Evolutionary conservation across 2,797 vertebrate genomes (phyloP).

Genomic region (Notoglanidium macrostoma): DNA sequence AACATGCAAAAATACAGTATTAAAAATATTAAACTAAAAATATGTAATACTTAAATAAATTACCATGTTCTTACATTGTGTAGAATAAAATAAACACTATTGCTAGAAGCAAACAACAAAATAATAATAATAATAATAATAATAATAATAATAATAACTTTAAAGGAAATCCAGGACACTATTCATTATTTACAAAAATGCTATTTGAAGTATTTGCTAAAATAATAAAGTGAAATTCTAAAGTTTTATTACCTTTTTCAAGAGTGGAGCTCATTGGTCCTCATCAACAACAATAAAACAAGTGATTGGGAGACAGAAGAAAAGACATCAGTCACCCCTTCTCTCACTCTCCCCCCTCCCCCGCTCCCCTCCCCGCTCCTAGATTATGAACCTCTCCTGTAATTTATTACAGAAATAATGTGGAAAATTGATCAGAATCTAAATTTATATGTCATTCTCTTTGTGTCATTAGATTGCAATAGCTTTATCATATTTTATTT

Average conservation of each 20-base stretch:
- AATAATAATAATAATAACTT: background rate
- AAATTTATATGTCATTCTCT: background rate
- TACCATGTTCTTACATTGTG: background rate
- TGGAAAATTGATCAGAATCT: background rate
- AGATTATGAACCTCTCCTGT: background rate
- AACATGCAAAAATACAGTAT: background rate
- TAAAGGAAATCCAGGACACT: background rate
- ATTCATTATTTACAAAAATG: background rate
- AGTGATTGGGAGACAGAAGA: slow-evolving; percentile 61
- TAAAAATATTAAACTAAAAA: background rate
- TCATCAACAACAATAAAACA: slow-evolving; percentile 54
- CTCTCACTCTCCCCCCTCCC: background rate
- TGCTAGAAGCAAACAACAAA: background rate
- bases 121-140: background rate
- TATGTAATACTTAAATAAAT: background rate
- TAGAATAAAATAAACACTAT: background rate
- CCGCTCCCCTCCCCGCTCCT: too few species aligned
- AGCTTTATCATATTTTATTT: background rate
- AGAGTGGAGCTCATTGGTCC: slow-evolving; percentile 30
- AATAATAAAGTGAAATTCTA: background rate
- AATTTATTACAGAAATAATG: background rate
- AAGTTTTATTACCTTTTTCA: slow-evolving; percentile 13
- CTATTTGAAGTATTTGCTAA: background rate
- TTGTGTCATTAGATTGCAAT: too few species aligned
- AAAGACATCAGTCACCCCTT: slow-evolving; percentile 45